A percentile compares a stretch with the other conserved stretches of the same genome.
phyloP scores from a whole-genome alignment of 1,140 invertebrate species.

The Drosophila melanica region DNA sequence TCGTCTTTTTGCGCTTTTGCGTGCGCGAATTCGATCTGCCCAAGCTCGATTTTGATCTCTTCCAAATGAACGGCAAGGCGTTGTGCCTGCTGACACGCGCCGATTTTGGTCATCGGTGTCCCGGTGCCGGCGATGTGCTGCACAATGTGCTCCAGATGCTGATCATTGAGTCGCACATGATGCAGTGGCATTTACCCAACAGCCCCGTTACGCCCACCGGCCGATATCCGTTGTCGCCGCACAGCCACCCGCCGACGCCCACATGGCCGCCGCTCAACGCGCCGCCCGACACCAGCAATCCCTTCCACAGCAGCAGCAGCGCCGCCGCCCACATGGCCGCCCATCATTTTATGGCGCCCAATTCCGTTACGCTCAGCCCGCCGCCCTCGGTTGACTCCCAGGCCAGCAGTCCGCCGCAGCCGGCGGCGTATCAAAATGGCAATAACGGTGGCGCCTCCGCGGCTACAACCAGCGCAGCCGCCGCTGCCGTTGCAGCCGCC shows the following conservation, averaged over 20 bases:
- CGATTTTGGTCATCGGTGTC: constrained; percentile 95
- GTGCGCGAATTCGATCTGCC: constrained; percentile 96
- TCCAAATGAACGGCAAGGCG: constrained; percentile 99
- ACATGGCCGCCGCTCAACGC: constrained; percentile 88
- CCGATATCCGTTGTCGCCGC: constrained; percentile 91
- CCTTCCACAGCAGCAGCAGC: constrained; percentile 86
- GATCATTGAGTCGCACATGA: constrained; percentile 90
- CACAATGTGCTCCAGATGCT: constrained; percentile 96
- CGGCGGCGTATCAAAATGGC: constrained; percentile 72
- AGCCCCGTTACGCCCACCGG: constrained; percentile 93
- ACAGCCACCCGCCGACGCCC: constrained; percentile 91
- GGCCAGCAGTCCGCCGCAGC: constrained; percentile 92
- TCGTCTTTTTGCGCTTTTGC: constrained; percentile 94
- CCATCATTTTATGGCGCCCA: constrained; percentile 89
- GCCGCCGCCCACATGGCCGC: constrained; percentile 84
- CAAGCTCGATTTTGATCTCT: constrained; percentile 95
- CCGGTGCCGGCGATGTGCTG: constrained; percentile 95
- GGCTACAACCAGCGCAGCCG: constrained; percentile 10
- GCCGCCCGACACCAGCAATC: constrained; percentile 86
- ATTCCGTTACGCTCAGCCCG: constrained; percentile 94
- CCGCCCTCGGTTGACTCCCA: constrained; percentile 95
- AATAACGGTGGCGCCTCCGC: constrained; percentile 6
- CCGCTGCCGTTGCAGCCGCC: constrained; percentile 13
- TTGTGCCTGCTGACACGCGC: constrained; percentile 94
- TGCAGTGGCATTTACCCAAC: constrained; percentile 90